phyloP scores from a whole-genome alignment of 2,113 vertebrate genomes.

The Morone chrysops region DNA sequence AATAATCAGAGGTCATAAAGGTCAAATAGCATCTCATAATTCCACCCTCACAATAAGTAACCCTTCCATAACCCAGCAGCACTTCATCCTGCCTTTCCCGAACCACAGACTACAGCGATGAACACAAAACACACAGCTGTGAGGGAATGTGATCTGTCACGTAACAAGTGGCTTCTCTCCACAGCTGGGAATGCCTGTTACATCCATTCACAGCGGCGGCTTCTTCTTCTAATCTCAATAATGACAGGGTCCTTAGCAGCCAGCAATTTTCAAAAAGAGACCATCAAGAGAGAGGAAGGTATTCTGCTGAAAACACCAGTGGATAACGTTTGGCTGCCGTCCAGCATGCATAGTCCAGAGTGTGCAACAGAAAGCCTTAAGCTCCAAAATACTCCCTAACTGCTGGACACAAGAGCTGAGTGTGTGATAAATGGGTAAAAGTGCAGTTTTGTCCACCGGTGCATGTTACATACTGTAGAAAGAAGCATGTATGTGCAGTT shows the following conservation, averaged over 20 bases:
- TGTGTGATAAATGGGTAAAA: neutral
- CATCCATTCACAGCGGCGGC: slow-evolving; percentile 52
- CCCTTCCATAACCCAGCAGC: neutral
- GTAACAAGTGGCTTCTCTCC: slow-evolving; percentile 56
- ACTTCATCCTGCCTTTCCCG: slow-evolving; percentile 1
- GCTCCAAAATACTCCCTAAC: neutral
- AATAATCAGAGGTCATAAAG: neutral
- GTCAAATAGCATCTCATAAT: slow-evolving; percentile 8
- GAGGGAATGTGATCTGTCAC: slow-evolving; percentile 45
- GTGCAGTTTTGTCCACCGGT: neutral
- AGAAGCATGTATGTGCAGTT: neutral
- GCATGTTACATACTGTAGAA: fast-evolving
- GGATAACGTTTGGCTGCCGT: slow-evolving; percentile 52
- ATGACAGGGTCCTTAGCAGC: slow-evolving; percentile 78
- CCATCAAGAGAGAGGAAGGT: slow-evolving; percentile 22
- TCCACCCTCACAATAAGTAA: neutral
- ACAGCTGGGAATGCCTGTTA: slow-evolving; percentile 72
- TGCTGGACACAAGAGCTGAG: neutral
- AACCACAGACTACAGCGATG: slow-evolving; percentile 5
- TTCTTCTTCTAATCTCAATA: slow-evolving; percentile 78
- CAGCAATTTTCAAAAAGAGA: slow-evolving; percentile 74
- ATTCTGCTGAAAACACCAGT: slow-evolving; percentile 51
- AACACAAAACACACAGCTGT: slow-evolving; percentile 18
- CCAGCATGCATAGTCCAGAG: slow-evolving; percentile 37
- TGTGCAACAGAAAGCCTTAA: neutral